Percentiles rank a stretch among this genome's conserved stretches.
Conservation (phyloP, 2,888 invertebrate genomes). For the Sialis fuliginosa region DNA sequence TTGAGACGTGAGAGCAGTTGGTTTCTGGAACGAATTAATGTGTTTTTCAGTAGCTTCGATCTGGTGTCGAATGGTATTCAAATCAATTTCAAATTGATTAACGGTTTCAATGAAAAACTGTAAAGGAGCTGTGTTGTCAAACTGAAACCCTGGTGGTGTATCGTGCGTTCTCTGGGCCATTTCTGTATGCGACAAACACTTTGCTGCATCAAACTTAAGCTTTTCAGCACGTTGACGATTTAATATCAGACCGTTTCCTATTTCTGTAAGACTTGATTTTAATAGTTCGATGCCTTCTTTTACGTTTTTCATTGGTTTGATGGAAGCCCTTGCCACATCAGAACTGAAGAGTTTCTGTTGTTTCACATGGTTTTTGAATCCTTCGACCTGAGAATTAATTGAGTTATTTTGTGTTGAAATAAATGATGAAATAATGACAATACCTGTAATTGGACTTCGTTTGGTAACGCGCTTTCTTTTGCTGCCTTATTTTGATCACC, state of each 20-base stretch:
- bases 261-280: conserved; percentile 36
- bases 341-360: conserved; percentile 68
- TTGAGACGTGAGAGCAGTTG: conserved; percentile 46
- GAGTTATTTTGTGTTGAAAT: too few species aligned
- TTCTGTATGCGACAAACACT: conserved; percentile 53
- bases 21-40: conserved; percentile 44
- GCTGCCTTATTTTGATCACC: conserved; percentile 28
- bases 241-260: conserved; percentile 42
- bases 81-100: conserved; percentile 50
- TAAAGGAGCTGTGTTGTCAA: conserved; percentile 54
- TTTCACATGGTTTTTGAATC: conserved; percentile 70
- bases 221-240: conserved; percentile 41
- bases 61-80: conserved; percentile 47
- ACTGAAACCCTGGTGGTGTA: conserved; percentile 55
- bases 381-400: conserved; percentile 33
- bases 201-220: conserved; percentile 53
- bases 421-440: too few species aligned
- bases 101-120: conserved; percentile 52
- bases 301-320: conserved; percentile 41
- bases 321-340: conserved; percentile 55
- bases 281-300: conserved; percentile 41
- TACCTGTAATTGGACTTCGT: conserved; percentile 34
- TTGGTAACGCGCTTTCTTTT: conserved; percentile 51
- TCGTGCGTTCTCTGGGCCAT: conserved; percentile 65
- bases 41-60: conserved; percentile 57